Percentiles rank a stretch among this genome's conserved stretches.
Evolutionary conservation across 2,888 invertebrate species (phyloP).

Genomic region (Volucella inanis): DNA sequence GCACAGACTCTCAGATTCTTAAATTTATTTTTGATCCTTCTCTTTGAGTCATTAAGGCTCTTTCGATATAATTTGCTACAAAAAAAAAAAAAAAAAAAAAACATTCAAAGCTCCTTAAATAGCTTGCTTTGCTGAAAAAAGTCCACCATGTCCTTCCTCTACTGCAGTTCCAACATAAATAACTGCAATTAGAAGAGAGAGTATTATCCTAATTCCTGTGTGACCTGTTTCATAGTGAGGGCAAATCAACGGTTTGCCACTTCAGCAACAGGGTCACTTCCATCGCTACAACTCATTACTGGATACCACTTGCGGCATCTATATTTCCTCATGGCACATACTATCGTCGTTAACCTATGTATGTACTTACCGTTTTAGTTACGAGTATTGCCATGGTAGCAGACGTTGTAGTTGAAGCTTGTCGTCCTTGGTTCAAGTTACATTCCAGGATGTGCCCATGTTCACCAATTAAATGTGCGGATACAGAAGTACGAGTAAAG

Average conservation of each 20-base stretch:
- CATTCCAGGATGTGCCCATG: constrained; percentile 56
- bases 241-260: constrained; percentile 64
- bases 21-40: neutral
- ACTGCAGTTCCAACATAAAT: constrained; percentile 8
- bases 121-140: constrained; percentile 29
- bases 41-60: constrained; percentile 23
- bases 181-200: constrained; percentile 37
- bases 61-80: neutral
- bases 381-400: neutral
- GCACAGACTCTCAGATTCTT: too few relatives aligned
- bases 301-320: constrained; percentile 63
- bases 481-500: constrained; percentile 28
- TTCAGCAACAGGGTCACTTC: constrained; percentile 72
- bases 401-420: neutral
- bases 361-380: neutral
- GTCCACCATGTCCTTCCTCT: constrained; percentile 1
- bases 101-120: constrained; percentile 37
- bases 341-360: constrained; percentile 17
- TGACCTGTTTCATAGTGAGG: constrained; percentile 63
- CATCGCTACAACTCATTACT: constrained; percentile 32
- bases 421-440: constrained; percentile 42
- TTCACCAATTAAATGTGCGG: constrained; percentile 69
- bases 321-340: constrained; percentile 62
- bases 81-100: neutral
- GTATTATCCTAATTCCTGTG: constrained; percentile 8